A percentile compares a stretch with the other conserved stretches of the same genome.
Conservation (phyloP, 2,888 invertebrate species). For the Calephelis perditalis region DNA sequence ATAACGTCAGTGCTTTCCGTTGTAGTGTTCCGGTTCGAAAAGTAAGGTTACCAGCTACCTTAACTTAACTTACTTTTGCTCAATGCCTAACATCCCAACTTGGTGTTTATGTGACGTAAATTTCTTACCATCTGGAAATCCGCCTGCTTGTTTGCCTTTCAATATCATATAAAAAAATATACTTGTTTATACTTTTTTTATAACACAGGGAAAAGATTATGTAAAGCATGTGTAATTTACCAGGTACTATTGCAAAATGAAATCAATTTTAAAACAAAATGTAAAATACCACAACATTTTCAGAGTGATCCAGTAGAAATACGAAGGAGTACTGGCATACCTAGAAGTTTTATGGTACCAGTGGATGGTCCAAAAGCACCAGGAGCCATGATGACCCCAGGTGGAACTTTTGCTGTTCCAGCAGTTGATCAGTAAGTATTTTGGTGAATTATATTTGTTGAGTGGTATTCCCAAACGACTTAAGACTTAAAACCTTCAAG, state of each 20-base stretch:
- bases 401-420: constrained; percentile 92
- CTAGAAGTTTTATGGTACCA: constrained; percentile 95
- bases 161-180: too few species aligned
- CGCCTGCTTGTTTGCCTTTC: too few species aligned
- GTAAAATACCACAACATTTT: constrained; percentile 23
- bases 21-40: too few species aligned
- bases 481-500: too few species aligned
- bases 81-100: too few species aligned
- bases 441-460: constrained; percentile 1
- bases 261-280: constrained; percentile 12
- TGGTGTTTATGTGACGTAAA: too few species aligned
- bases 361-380: constrained; percentile 93
- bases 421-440: constrained; percentile 89
- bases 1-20: too few species aligned
- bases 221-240: background rate
- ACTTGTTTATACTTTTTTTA: too few species aligned
- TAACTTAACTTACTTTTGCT: too few species aligned
- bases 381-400: constrained; percentile 94
- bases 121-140: too few species aligned
- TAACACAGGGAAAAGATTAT: too few species aligned
- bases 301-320: constrained; percentile 85
- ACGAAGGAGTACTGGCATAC: constrained; percentile 97
- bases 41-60: too few species aligned
- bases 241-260: background rate
- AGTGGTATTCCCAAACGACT: background rate